Percentiles rank a stretch among this genome's conserved stretches.
phyloP scores from a whole-genome alignment of 2,888 invertebrate species.

The Acleris emargana region DNA sequence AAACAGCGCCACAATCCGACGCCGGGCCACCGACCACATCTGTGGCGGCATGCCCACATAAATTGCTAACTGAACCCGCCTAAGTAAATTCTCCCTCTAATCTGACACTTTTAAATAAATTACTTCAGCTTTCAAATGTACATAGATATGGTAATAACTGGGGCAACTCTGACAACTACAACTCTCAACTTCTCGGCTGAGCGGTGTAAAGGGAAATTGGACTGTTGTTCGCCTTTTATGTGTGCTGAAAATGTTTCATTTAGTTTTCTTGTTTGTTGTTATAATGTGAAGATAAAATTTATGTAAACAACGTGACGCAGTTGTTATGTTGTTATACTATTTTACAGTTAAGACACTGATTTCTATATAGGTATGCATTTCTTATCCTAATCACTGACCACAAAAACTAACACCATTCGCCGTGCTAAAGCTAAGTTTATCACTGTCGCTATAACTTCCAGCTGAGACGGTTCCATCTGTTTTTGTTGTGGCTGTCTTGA shows the following conservation, averaged over 20 bases:
- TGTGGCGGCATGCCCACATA: constrained; percentile 63
- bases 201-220: constrained; percentile 31
- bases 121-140: constrained; percentile 56
- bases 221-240: constrained; percentile 27
- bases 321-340: not conserved
- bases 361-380: not conserved
- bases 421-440: constrained; percentile 5
- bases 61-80: constrained; percentile 68
- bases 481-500: constrained; percentile 27
- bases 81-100: constrained; percentile 70
- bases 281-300: constrained; percentile 1
- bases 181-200: constrained; percentile 49
- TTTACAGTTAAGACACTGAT: not conserved
- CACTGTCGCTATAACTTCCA: constrained; percentile 11
- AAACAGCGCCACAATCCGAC: constrained; percentile 64
- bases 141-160: constrained; percentile 54
- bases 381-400: not conserved
- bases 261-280: constrained; percentile 26
- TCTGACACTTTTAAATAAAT: constrained; percentile 75
- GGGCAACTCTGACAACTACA: constrained; percentile 49
- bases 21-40: constrained; percentile 58
- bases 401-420: not conserved
- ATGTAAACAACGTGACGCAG: not conserved
- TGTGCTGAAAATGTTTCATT: constrained; percentile 17
- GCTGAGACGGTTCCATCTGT: constrained; percentile 26